These are phyloP conservation scores for Zaprionus ghesquierei DNA, from an alignment of 1,140 invertebrate species.

Conservation along the genomic window DNA sequence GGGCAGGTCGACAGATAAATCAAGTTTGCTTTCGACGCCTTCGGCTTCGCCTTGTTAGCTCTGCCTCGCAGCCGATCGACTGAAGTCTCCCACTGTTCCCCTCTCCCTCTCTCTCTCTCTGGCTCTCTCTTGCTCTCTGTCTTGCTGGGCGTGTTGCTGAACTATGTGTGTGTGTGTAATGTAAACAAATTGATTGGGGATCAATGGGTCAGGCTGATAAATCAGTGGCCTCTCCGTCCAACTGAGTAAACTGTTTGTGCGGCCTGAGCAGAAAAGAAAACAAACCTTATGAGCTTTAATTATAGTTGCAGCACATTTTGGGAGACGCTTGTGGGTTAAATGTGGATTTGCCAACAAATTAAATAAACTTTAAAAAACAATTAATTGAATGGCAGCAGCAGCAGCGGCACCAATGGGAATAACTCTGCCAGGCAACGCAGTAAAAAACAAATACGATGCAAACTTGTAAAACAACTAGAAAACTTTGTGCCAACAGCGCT, in stretches of 20 bases:
- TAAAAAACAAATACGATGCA: constrained; percentile 27
- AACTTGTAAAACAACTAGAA: constrained; percentile 41
- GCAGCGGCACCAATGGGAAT: neutral
- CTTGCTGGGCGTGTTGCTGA: constrained; percentile 14
- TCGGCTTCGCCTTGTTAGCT: constrained; percentile 18
- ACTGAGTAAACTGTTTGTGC: neutral
- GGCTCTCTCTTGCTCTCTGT: neutral
- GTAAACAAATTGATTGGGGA: constrained; percentile 41
- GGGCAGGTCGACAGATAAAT: constrained; percentile 38
- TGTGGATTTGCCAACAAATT: neutral
- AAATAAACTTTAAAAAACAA: constrained; percentile 27
- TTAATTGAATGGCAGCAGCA: constrained; percentile 19
- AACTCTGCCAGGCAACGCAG: neutral
- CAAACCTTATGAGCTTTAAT: neutral
- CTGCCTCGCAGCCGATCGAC: constrained; percentile 12
- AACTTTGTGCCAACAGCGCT: constrained; percentile 37
- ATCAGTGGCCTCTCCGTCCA: neutral
- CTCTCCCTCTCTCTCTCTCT: neutral
- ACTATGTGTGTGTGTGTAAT: constrained; percentile 15
- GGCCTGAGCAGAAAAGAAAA: no score
- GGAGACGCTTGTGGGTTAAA: neutral
- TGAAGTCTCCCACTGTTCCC: neutral
- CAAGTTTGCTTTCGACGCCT: constrained; percentile 38
- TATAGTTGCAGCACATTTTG: neutral
- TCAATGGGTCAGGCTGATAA: constrained; percentile 26